Base-by-base conservation (phyloP, 2,113 vertebrate genomes). In the Passer montanus region DNA sequence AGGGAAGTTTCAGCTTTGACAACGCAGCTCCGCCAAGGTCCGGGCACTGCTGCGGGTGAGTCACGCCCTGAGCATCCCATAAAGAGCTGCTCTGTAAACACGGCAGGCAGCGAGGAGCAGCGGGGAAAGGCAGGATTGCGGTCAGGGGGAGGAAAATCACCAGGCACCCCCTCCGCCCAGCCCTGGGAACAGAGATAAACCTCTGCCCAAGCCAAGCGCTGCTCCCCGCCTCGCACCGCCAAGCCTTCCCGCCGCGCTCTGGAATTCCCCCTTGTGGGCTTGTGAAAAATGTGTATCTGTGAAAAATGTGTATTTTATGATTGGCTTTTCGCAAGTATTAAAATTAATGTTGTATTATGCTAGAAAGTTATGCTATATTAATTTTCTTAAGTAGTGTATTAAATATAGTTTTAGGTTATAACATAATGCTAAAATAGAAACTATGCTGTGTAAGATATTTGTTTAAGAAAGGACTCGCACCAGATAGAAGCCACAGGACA, bases 161-260 rank as follows among this genome's bases (percentile, higher is more conserved):
- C 28, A 10, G 3, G 4, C 11, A 24, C 4, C 13, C 27, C 0
- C 18, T 10, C 13, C 1, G 1, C 24, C 28, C 37, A 17, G 7
- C 27, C 58, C 62, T 26, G 67, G 16, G 58, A 52, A 31, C 5
- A 0, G n/a, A 11, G 21, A 28, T 1, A 2, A 6, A 10, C 4
- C 17, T 2, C 0, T 1, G 7, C 1, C 44, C 24, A 0, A 46
- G 46, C 37, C 8, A 24, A 27, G 15, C 24, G 6, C 18, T n/a
- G 31, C 26, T 56, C 11, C 22, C 7, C 16, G 1, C 3, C 30
- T 14, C 62, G 7, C 23, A 28, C 4, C 37, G 11, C 26, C 87
- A 7, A n/a, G 24, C 63, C 31, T 20, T 31, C 4, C 59, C 1
- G 0, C 11, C 2, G 9, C 1, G 2, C 41, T 7, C 16, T 4